Conservation (phyloP, 2,797 vertebrate genomes). For the Crocodylus rhombifer region DNA sequence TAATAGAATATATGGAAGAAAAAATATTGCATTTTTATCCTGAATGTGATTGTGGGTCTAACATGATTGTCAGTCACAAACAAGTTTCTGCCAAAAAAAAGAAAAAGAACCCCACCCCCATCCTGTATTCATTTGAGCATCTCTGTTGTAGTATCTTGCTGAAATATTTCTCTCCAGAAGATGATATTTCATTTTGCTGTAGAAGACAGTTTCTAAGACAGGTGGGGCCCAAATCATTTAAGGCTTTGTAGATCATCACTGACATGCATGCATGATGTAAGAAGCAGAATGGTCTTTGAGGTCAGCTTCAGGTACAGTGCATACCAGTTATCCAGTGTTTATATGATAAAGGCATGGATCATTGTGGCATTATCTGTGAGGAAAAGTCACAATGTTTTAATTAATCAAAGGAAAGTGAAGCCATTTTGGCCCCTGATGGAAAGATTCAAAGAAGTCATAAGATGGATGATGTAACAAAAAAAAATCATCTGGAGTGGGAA, state of each 20-base stretch:
- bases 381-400: neutral
- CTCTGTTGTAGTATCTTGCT: neutral
- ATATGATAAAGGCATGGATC: neutral
- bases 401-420: neutral
- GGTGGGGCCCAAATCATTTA: neutral
- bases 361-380: neutral
- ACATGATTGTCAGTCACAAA: neutral
- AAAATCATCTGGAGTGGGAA: neutral
- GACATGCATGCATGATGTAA: neutral
- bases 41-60: neutral
- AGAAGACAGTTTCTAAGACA: neutral
- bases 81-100: neutral
- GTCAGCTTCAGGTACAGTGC: neutral
- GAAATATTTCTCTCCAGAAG: neutral
- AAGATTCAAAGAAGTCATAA: no score
- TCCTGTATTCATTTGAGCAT: neutral
- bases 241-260: neutral
- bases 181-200: neutral
- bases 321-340: fast-evolving
- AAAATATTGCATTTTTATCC: neutral
- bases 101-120: neutral
- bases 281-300: neutral
- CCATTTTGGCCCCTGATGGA: neutral
- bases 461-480: no score
- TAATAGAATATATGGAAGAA: neutral